phyloP scores from a whole-genome alignment of 2,888 invertebrate genomes.

The Chydorus sphaericus region DNA sequence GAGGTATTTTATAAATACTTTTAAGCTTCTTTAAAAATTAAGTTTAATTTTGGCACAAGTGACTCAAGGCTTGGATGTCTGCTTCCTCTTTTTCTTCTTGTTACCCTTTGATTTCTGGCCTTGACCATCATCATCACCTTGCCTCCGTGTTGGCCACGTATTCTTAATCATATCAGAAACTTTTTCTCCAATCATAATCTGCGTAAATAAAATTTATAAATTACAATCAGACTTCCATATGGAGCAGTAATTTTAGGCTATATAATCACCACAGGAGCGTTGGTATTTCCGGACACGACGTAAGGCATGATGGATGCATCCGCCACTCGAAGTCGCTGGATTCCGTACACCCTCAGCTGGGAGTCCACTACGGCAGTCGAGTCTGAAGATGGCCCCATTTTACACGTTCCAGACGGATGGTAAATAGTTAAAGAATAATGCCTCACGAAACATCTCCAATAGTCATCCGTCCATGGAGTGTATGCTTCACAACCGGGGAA shows the following conservation, averaged over 20 bases:
- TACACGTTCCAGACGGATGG: conserved; percentile 52
- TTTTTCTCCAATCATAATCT: conserved; percentile 50
- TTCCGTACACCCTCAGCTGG: conserved; percentile 45
- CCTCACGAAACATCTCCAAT: conserved; percentile 68
- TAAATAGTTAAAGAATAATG: conserved; percentile 53
- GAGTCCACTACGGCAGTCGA: conserved; percentile 47
- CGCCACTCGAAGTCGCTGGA: conserved; percentile 48
- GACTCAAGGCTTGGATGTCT: no score
- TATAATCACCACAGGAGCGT: not conserved
- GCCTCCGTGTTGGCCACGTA: conserved; percentile 27
- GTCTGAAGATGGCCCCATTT: conserved; percentile 45
- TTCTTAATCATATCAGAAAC: conserved; percentile 48
- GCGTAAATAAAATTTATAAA: conserved; percentile 22
- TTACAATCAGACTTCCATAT: not conserved
- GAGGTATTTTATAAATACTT: no score
- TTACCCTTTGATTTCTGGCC: no score
- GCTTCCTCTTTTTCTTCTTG: not conserved
- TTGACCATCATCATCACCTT: not conserved
- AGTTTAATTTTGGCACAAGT: no score
- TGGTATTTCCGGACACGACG: conserved; percentile 46
- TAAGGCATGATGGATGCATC: conserved; percentile 54
- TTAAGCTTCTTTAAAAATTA: no score
- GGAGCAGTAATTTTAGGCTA: not conserved
- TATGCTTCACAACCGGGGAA: conserved; percentile 70
- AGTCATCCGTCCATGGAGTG: conserved; percentile 61